These are phyloP conservation scores for Camponotus fellah DNA, from an alignment of 2,888 invertebrate genomes.

Conservation along the genomic window DNA sequence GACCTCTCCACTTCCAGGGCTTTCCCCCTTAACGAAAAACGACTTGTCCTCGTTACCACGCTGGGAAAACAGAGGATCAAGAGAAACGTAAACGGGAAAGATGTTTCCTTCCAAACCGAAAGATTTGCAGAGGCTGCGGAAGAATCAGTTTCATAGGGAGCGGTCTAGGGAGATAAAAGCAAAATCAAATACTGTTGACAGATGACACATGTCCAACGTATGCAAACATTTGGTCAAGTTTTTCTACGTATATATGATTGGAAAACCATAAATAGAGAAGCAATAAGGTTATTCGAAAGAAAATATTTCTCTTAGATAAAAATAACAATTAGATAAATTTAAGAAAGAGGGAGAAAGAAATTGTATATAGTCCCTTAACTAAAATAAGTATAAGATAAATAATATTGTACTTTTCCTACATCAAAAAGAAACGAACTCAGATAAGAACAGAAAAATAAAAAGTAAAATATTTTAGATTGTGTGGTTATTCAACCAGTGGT, in stretches of 20 bases:
- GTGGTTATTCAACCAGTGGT: constrained; percentile 21
- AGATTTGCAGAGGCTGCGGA: constrained; percentile 53
- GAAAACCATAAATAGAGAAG: background rate
- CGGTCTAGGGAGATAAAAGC: constrained; percentile 27
- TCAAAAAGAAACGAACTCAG: background rate
- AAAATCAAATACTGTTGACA: background rate
- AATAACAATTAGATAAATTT: constrained; percentile 12
- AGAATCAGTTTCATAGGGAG: constrained; percentile 67
- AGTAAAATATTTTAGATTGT: constrained; percentile 17
- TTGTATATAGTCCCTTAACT: background rate
- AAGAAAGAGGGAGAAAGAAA: background rate
- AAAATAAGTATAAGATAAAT: constrained; percentile 38
- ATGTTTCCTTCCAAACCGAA: constrained; percentile 65
- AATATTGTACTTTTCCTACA: constrained; percentile 8
- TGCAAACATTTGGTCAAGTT: background rate
- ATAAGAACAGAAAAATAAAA: constrained; percentile 15
- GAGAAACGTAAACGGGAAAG: constrained; percentile 61
- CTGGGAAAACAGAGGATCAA: constrained; percentile 70
- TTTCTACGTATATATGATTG: background rate
- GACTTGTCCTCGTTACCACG: constrained; percentile 78
- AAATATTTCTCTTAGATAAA: background rate
- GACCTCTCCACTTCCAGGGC: constrained; percentile 57
- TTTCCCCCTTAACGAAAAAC: constrained; percentile 74
- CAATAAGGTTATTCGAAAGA: background rate
- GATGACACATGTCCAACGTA: background rate